phyloP scores from a whole-genome alignment of 1,140 invertebrate species.

The Trichonephila clavipes region DNA sequence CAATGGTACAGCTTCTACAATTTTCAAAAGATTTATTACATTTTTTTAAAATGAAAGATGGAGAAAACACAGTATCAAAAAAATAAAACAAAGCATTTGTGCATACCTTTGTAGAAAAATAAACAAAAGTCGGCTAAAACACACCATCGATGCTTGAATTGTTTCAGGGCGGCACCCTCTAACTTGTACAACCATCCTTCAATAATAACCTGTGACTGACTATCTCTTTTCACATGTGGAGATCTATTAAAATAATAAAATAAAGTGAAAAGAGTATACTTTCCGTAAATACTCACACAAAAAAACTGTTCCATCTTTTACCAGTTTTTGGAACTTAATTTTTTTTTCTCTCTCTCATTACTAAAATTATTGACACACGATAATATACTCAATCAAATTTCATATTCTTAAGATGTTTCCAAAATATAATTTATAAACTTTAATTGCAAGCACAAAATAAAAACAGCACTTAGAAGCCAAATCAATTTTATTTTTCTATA shows the following conservation, averaged over 20 bases:
- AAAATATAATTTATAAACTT: no score
- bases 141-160: conserved; percentile 97
- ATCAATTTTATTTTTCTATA: not conserved
- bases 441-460: no score
- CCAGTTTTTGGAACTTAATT: not conserved
- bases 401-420: no score
- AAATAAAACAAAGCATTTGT: not conserved
- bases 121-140: conserved; percentile 95
- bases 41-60: no score
- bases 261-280: not conserved
- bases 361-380: no score
- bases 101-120: conserved; percentile 96
- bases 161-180: conserved; percentile 93
- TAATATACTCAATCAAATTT: no score
- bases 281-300: not conserved
- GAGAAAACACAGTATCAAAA: not conserved
- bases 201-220: conserved; percentile 89
- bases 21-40: no score
- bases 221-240: conserved; percentile 80
- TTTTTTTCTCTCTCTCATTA: no score
- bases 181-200: conserved; percentile 95
- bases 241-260: conserved; percentile 77
- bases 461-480: not conserved
- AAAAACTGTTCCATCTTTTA: not conserved
- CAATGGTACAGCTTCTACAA: no score